phyloP scores from a whole-genome alignment of 2,113 vertebrate species.

The Myrmecophaga tridactyla region DNA sequence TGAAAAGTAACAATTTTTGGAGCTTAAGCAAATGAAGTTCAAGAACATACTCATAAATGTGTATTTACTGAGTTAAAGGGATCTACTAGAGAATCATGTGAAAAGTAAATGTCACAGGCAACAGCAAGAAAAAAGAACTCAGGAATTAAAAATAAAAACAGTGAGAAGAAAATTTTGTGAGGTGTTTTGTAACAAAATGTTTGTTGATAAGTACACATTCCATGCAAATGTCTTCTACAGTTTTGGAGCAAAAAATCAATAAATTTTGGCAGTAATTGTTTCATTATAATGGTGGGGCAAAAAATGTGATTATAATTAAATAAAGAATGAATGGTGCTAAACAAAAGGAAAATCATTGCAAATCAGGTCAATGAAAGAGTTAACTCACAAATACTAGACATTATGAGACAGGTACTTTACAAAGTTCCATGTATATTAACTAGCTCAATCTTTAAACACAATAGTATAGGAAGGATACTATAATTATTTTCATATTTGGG shows the following conservation, averaged over 20 bases:
- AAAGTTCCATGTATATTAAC: no score
- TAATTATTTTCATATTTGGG: no score
- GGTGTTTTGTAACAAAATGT: neutral
- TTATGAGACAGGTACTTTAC: no score
- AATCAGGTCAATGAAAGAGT: no score
- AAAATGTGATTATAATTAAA: no score
- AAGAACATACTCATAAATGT: neutral
- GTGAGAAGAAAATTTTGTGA: neutral
- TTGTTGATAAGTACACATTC: neutral
- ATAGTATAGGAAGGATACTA: no score
- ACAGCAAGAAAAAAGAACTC: neutral
- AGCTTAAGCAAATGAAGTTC: neutral
- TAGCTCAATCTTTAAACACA: no score
- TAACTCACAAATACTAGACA: no score
- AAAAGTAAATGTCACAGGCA: neutral
- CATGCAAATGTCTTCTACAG: neutral
- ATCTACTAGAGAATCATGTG: neutral
- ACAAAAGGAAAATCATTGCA: no score
- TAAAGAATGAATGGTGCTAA: no score
- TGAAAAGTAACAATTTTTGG: neutral
- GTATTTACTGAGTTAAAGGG: neutral
- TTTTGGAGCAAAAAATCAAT: neutral
- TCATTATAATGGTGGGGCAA: no score
- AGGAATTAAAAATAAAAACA: neutral
- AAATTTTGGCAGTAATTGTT: neutral